Base-by-base conservation (phyloP, 2,888 invertebrate genomes). In the Cataglyphis altisquamis region DNA sequence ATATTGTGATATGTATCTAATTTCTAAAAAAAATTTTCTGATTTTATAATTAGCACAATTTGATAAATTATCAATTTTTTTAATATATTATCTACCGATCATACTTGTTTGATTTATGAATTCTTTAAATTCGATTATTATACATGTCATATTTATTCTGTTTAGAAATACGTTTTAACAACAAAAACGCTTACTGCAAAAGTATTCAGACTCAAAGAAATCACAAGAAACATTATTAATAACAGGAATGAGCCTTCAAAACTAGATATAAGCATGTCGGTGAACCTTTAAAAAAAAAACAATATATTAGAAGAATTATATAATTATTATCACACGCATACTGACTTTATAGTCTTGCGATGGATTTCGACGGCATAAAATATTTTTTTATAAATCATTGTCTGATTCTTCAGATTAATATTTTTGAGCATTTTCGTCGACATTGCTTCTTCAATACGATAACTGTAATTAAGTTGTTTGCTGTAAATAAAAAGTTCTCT, bases 381-480 rank as follows among this genome's bases (percentile, higher is more conserved):
- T 41, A 41, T 12, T 41, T 41, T 41, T 12, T 41, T 12, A 12
- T 12, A 3, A 12, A 41, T 41, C 12, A 12, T 10, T 3, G 41
- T 41, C 41, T 41, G 3, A 41, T 10, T 41, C 12, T 41, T 41
- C 12, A 41, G 1, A 2, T 41, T 41, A 41, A 41, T 12, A 41
- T 41, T 41, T 41, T 41, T 0, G 15, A 57, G 1, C 6, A 48
- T 52, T n/a, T 32, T 57, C 0, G 10, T 32, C 0, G 12, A 1
- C 32, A 78, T 68, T 15, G 57, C 67, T n/a, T 67, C 29, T 5
- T 77, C 67, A 1, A 78, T n/a, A 41, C 78, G 68, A 45, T 68
- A 68, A 32, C 57, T 78, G 5, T 45, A 55, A 32, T 57, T 25
- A 68, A 52, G 32, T 6, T 45, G 39, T 29, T 6, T 29, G 6